Base-by-base conservation (phyloP, 2,113 vertebrate species). In the Pangasianodon hypophthalmus region DNA sequence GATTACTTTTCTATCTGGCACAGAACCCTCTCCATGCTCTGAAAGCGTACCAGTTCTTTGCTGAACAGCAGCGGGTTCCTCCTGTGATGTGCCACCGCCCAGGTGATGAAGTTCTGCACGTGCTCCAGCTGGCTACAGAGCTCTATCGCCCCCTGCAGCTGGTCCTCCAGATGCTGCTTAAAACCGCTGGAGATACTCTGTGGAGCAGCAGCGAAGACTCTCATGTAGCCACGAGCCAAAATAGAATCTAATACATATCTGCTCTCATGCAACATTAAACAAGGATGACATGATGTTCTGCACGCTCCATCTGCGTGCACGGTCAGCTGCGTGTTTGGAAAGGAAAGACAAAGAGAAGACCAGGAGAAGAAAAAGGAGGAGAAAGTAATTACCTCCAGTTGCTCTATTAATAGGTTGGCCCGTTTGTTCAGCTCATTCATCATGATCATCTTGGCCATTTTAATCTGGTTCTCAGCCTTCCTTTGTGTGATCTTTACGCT, bases 391-490 rank as follows among this genome's bases (percentile, higher is more conserved):
- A 99, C 98, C 97, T 99, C 97, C 92, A 99, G 95, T 94, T 99
- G 97, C 94, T 99, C 98, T 95, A 99, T 97, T 94, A 99, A 97
- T 93, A 96, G 96, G 90, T 97, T 98, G 93, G 97, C 96, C 95
- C 98, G 96, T 95, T 98, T 99, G 96, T 98, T 98, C 92, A 99
- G 96, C 95, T 99, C 98, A 91, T 97, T 99, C 94, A 98, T 97
- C 96, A 99, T 97, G 95, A 98, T 96, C 98, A 99, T 97, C 95
- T 98, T 98, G 92, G 98, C 97, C 97, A 97, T 98, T 97, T 99
- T 99, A 94, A 99, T 99, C 95, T 99, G 98, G 96, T 97, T 98
- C 96, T 99, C 98, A 90, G 98, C 96, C 92, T 97, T 99, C 95
- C 96, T 97, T 90, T 98, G 96, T 87, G 98, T 96, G 93, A 98